Evolutionary conservation across 2,113 vertebrate genomes (phyloP), one percentile per base, ranked within the genome.

Genomic region (Nansenia antarctica): DNA sequence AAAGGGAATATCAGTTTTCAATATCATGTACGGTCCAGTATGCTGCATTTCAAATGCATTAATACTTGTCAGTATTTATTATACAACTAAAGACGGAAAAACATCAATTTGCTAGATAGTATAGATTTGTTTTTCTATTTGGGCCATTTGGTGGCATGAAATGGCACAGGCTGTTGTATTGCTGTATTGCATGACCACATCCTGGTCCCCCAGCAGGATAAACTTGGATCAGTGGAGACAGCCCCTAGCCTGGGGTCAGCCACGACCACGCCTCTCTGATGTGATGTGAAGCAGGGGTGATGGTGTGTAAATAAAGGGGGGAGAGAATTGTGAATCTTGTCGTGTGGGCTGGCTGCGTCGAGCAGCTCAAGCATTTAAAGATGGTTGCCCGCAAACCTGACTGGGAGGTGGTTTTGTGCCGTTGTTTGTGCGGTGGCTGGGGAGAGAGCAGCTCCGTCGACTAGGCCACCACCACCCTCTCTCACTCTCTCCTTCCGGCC

Each of bases 241-340:
- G 94, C 85, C 90, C 45, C 88, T 93, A 91, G 92, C 96, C 94
- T 29, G 92, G 88, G 95, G 95, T 96, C 93, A 95, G 91, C 91
- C 67, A 80, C 84, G 86, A 92, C 93, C 90, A 92, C 74, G 90
- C 92, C 89, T 73, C 93, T 85, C 82, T 90, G 87, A 91, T 88
- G 83, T 96, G 95, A 97, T 91, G 93, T 89, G 92, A 90, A 95
- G 88, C 91, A 90, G 93, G 94, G 93, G 95, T 81, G 95, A 96
- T 95, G 96, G 94, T 73, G 94, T 96, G 96, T 96, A 96, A 98
- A 97, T 92, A 96, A 96, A 94, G 90, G 87, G 85, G 90, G 87
- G 85, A 91, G 92, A 81, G 91, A 93, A 95, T 94, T 93, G 93
- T 90, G 92, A 92, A 93, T 94, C 93, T 93, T 87, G 94, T 93